Evolutionary conservation across 2,888 invertebrate species (phyloP).

Genomic region (Stratiomys singularior): DNA sequence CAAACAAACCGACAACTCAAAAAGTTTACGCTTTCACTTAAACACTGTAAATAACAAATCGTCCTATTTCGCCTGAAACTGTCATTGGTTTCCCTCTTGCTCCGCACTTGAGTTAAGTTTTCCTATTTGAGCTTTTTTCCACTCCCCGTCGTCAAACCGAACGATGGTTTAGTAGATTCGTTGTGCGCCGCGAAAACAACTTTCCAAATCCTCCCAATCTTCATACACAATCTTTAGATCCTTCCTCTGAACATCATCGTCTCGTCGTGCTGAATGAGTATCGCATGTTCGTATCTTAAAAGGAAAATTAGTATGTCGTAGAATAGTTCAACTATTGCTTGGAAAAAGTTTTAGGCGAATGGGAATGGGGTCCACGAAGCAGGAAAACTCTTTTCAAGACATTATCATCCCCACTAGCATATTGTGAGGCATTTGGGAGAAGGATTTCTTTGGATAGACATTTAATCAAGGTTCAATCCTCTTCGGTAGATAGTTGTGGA

Average conservation of each 20-base stretch:
- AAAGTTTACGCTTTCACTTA: neutral
- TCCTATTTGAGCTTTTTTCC: constrained; percentile 9
- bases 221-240: neutral
- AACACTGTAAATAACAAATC: neutral
- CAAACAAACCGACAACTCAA: neutral
- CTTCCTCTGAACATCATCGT: neutral
- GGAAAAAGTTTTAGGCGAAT: too few species aligned
- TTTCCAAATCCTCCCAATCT: neutral
- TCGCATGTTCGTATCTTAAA: neutral
- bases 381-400: neutral
- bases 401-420: neutral
- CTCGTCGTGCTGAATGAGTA: neutral
- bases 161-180: constrained; percentile 10
- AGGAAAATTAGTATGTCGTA: neutral
- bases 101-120: constrained; percentile 5
- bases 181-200: constrained; percentile 19
- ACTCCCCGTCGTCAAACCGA: constrained; percentile 12
- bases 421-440: neutral
- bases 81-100: neutral
- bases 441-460: constrained; percentile 34
- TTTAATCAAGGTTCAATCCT: constrained; percentile 24
- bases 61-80: neutral
- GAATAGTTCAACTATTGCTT: too few species aligned
- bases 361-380: too few species aligned
- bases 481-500: constrained; percentile 1